A percentile compares a stretch with the other conserved stretches of the same genome.
Evolutionary conservation across 2,888 invertebrate species (phyloP).

Genomic region (Coronaproctus castanopsis): DNA sequence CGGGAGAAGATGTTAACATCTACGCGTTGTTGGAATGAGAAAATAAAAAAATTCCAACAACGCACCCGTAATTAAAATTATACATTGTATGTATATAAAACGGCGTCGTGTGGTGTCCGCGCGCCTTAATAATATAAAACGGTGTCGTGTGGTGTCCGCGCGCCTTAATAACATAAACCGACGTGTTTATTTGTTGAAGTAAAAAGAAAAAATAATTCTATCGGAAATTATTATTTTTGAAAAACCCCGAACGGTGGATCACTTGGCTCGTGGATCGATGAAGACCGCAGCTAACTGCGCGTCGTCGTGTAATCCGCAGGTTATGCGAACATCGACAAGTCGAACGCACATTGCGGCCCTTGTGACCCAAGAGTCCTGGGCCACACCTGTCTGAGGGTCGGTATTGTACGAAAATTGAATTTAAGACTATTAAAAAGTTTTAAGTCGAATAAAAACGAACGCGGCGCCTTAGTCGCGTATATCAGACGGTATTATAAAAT

Average conservation of each 20-base stretch:
- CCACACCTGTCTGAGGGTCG: slow-evolving; percentile 32
- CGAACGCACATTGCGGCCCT: slow-evolving; percentile 38
- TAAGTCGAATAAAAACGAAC: too few relatives aligned
- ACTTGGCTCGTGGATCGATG: slow-evolving; percentile 39
- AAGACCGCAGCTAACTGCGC: slow-evolving; percentile 34
- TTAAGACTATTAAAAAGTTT: too few relatives aligned
- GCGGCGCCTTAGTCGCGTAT: too few relatives aligned
- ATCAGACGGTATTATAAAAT: too few relatives aligned
- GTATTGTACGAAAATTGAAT: too few relatives aligned
- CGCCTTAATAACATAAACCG: background rate
- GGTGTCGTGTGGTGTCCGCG: background rate
- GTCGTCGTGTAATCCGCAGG: slow-evolving; percentile 29
- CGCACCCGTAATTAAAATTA: too few relatives aligned
- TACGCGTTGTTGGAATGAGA: too few relatives aligned
- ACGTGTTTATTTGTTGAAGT: background rate
- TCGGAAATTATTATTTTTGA: too few relatives aligned
- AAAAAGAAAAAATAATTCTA: background rate
- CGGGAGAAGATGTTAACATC: too few relatives aligned
- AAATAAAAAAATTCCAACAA: too few relatives aligned
- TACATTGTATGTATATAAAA: too few relatives aligned
- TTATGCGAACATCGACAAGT: slow-evolving; percentile 39
- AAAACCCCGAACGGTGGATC: slow-evolving; percentile 33
- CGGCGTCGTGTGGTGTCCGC: background rate
- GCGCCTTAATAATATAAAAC: background rate
- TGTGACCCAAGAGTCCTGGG: slow-evolving; percentile 28